These are phyloP conservation scores for Leucopsar rothschildi DNA, from an alignment of 2,113 vertebrate species.

Conservation along the genomic window DNA sequence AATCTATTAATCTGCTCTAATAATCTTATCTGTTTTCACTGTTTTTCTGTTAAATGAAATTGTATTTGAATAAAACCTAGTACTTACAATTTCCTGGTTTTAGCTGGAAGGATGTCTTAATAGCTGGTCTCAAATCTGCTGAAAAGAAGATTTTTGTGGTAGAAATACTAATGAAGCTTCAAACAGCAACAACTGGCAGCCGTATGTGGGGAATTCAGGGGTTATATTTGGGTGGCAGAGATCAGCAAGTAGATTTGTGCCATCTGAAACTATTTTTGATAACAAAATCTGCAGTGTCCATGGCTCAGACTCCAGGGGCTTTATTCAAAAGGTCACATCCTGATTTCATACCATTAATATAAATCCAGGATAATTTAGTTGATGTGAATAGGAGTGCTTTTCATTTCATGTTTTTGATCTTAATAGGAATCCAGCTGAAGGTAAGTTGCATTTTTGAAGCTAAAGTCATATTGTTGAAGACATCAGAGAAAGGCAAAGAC, in stretches of 20 bases:
- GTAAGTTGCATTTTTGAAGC: neutral
- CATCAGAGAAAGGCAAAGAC: neutral
- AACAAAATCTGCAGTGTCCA: neutral
- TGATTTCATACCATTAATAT: neutral
- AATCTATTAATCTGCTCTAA: neutral
- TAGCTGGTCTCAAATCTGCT: slow-evolving; percentile 9
- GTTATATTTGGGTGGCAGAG: neutral
- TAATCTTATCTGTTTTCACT: neutral
- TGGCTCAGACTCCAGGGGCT: neutral
- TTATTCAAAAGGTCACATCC: neutral
- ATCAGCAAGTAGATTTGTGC: neutral
- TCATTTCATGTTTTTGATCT: neutral
- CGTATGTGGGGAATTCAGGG: neutral
- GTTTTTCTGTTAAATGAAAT: slow-evolving; percentile 10
- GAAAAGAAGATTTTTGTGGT: slow-evolving; percentile 13
- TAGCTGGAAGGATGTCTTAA: neutral
- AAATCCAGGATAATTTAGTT: neutral
- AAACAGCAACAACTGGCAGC: neutral
- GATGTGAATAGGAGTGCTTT: neutral
- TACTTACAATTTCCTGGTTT: neutral
- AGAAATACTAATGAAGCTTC: slow-evolving; percentile 13
- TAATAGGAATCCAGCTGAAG: neutral
- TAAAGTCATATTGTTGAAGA: neutral
- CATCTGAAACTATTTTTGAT: neutral
- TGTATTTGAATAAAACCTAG: neutral